phyloP scores from a whole-genome alignment of 2,888 invertebrate genomes.

The Cerceris ruficornis region DNA sequence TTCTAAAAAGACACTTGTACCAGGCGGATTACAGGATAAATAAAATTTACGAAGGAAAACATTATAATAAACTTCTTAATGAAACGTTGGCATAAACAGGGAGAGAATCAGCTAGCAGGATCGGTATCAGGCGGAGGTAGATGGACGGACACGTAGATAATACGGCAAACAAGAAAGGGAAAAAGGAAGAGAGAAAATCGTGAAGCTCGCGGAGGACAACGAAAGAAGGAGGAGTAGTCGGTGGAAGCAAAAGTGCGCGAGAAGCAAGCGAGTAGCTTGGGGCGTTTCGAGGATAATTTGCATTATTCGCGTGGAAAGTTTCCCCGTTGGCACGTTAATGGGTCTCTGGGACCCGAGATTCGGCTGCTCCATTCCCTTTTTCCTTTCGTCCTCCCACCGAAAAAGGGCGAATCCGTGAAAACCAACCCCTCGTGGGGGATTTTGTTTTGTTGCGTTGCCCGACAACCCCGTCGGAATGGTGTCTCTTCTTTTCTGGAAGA shows the following conservation, averaged over 20 bases:
- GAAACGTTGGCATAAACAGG: too few relatives aligned
- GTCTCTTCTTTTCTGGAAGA: background rate
- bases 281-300: constrained; percentile 64
- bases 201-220: constrained; percentile 20
- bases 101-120: too few relatives aligned
- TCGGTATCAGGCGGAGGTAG: too few relatives aligned
- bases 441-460: constrained; percentile 11
- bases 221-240: constrained; percentile 15
- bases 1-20: too few relatives aligned
- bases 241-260: constrained; percentile 47
- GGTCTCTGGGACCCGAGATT: constrained; percentile 62
- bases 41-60: too few relatives aligned
- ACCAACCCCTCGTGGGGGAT: constrained; percentile 1
- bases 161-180: too few relatives aligned
- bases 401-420: constrained; percentile 5
- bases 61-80: too few relatives aligned
- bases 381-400: constrained; percentile 3
- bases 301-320: constrained; percentile 64
- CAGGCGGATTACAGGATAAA: too few relatives aligned
- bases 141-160: too few relatives aligned
- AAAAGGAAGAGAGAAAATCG: constrained; percentile 8
- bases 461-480: background rate
- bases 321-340: constrained; percentile 60
- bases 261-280: constrained; percentile 50
- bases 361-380: constrained; percentile 53